Conservation (phyloP, 1,140 invertebrate genomes). For the Drosophila kepulauana region DNA sequence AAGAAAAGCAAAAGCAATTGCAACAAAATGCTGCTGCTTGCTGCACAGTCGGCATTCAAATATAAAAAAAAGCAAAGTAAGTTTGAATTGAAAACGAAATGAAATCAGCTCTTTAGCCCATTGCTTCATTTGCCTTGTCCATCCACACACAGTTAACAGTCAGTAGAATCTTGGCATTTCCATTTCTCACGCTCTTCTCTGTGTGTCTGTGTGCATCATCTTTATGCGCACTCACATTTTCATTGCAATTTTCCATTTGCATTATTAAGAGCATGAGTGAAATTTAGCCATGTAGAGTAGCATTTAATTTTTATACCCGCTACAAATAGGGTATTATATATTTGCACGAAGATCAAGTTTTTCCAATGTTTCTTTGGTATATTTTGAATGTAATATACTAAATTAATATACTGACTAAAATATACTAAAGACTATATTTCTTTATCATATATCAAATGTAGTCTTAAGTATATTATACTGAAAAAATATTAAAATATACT, state of each 20-base stretch:
- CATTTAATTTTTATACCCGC: conserved; percentile 35
- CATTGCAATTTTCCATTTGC: conserved; percentile 51
- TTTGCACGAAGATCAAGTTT: too few relatives aligned
- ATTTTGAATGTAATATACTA: too few relatives aligned
- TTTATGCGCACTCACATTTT: conserved; percentile 14
- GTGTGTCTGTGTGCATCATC: background rate
- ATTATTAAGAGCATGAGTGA: conserved; percentile 73
- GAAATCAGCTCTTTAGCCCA: conserved; percentile 70
- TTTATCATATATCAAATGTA: too few relatives aligned
- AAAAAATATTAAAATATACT: too few relatives aligned
- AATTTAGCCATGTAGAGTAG: conserved; percentile 53
- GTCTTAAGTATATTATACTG: too few relatives aligned
- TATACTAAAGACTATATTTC: too few relatives aligned
- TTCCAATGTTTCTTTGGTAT: too few relatives aligned
- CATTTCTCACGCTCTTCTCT: background rate
- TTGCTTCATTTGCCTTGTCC: conserved; percentile 43
- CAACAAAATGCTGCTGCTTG: background rate
- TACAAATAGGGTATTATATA: too few relatives aligned
- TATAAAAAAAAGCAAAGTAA: conserved; percentile 59
- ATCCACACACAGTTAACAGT: background rate
- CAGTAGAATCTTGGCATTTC: background rate
- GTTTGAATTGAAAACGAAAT: conserved; percentile 79
- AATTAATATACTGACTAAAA: too few relatives aligned
- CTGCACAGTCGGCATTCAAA: conserved; percentile 46
- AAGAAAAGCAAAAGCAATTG: conserved; percentile 12